Conservation (phyloP, 2,888 invertebrate species). For the Plagiodera versicolora region DNA sequence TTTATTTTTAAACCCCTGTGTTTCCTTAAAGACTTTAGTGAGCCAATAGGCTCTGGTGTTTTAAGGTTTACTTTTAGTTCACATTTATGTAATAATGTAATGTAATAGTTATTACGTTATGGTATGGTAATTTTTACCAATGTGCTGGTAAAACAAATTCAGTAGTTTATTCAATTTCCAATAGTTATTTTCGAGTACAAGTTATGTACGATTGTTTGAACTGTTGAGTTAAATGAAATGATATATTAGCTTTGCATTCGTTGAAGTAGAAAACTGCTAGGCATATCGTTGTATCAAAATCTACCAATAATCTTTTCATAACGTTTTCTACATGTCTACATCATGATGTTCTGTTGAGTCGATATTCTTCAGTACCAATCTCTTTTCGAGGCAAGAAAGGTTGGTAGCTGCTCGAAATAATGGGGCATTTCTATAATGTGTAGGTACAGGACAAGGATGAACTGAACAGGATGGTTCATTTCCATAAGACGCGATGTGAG, state of each 20-base stretch:
- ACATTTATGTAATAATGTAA: slow-evolving; percentile 39
- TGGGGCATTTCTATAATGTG: not conserved
- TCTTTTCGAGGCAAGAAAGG: too few species aligned
- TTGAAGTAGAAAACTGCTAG: too few species aligned
- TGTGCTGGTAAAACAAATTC: slow-evolving; percentile 40
- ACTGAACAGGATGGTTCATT: too few species aligned
- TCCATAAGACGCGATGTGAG: too few species aligned
- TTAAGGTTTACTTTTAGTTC: slow-evolving; percentile 40
- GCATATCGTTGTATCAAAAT: too few species aligned
- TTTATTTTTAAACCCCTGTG: slow-evolving; percentile 12
- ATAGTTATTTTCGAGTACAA: slow-evolving; percentile 43
- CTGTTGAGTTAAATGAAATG: slow-evolving; percentile 37
- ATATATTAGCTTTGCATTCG: slow-evolving; percentile 17
- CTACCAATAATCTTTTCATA: too few species aligned
- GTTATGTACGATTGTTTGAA: slow-evolving; percentile 39
- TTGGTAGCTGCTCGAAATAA: too few species aligned
- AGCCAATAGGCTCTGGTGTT: slow-evolving; percentile 32
- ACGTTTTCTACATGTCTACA: too few species aligned
- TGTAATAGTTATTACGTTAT: slow-evolving; percentile 62
- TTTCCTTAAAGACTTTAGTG: slow-evolving; percentile 22
- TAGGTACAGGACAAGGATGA: not conserved
- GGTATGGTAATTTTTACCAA: slow-evolving; percentile 63
- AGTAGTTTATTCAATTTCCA: slow-evolving; percentile 43
- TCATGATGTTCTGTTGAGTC: too few species aligned
- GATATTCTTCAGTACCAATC: too few species aligned